Evolutionary conservation across 2,888 invertebrate genomes (phyloP).

Genomic region (Parascotia fuliginaria): DNA sequence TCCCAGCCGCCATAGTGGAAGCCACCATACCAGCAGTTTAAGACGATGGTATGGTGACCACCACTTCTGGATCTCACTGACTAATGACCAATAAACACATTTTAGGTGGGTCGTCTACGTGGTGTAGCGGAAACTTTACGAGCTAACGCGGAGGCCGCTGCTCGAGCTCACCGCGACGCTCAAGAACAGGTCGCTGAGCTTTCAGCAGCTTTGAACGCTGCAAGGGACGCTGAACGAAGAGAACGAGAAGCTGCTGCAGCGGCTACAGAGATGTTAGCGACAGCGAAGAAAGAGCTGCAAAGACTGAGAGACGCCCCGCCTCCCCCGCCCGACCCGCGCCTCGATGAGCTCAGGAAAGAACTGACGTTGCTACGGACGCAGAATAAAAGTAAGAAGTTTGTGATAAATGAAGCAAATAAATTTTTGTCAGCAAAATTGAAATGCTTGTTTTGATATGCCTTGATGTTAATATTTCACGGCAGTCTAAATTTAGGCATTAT

Average conservation of each 20-base stretch:
- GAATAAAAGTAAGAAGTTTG: conserved; percentile 91
- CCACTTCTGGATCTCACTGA: too few species aligned
- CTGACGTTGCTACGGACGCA: conserved; percentile 89
- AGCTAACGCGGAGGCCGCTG: conserved; percentile 84
- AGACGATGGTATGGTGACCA: too few species aligned
- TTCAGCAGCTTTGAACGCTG: conserved; percentile 78
- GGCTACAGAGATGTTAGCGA: conserved; percentile 86
- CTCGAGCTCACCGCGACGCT: conserved; percentile 83
- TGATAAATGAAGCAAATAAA: too few species aligned
- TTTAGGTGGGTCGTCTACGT: conserved; percentile 77
- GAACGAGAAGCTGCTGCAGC: conserved; percentile 82
- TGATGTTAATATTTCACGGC: too few species aligned
- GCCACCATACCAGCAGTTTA: too few species aligned
- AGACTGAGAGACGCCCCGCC: conserved; percentile 87
- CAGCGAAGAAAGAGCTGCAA: conserved; percentile 89
- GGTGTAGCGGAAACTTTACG: conserved; percentile 86
- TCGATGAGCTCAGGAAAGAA: conserved; percentile 91
- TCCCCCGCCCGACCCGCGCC: conserved; percentile 89
- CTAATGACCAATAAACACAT: too few species aligned
- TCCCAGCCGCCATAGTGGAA: too few species aligned
- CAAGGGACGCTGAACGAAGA: conserved; percentile 77
- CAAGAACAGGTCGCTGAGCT: conserved; percentile 79
- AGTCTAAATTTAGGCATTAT: too few species aligned
- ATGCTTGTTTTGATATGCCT: too few species aligned
- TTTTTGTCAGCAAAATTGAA: too few species aligned